Conservation (phyloP, 2,888 invertebrate genomes). For the Ptychoptera albimana region DNA sequence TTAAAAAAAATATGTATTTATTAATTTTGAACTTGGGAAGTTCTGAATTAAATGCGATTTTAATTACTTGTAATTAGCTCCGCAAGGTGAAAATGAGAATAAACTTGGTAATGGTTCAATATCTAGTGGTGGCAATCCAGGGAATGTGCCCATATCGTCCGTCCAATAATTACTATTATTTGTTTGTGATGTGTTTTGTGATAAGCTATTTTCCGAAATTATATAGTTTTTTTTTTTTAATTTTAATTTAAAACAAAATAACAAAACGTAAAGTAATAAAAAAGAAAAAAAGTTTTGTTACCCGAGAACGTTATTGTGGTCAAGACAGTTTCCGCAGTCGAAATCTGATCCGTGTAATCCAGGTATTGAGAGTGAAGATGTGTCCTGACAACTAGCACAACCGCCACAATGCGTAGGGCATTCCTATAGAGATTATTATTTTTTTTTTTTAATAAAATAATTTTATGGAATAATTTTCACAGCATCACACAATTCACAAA, state of each 20-base stretch:
- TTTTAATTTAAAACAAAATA: not conserved
- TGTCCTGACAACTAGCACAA: constrained; percentile 30
- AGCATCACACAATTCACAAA: not conserved
- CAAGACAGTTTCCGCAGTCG: constrained; percentile 31
- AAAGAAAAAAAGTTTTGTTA: constrained; percentile 3
- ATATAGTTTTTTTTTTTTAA: not conserved
- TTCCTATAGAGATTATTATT: constrained; percentile 17
- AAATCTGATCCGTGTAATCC: constrained; percentile 28
- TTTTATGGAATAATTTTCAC: not conserved
- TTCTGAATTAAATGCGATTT: not conserved
- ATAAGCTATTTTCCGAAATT: constrained; percentile 11
- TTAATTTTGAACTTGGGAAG: not conserved
- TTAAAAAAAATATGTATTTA: not conserved
- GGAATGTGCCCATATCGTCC: constrained; percentile 71
- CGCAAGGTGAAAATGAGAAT: constrained; percentile 74
- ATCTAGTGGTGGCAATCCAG: constrained; percentile 60
- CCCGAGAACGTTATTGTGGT: constrained; percentile 17
- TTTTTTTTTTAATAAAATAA: not conserved
- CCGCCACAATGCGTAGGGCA: constrained; percentile 31
- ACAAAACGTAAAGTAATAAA: not conserved
- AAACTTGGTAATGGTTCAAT: constrained; percentile 74
- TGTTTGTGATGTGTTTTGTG: constrained; percentile 15
- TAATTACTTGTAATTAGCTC: constrained; percentile 57
- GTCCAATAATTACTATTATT: constrained; percentile 37
- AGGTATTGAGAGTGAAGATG: constrained; percentile 28